A percentile compares a stretch with the other conserved stretches of the same genome.
These are phyloP conservation scores for Lypha dubia DNA, from an alignment of 2,888 invertebrate species.

Conservation along the genomic window DNA sequence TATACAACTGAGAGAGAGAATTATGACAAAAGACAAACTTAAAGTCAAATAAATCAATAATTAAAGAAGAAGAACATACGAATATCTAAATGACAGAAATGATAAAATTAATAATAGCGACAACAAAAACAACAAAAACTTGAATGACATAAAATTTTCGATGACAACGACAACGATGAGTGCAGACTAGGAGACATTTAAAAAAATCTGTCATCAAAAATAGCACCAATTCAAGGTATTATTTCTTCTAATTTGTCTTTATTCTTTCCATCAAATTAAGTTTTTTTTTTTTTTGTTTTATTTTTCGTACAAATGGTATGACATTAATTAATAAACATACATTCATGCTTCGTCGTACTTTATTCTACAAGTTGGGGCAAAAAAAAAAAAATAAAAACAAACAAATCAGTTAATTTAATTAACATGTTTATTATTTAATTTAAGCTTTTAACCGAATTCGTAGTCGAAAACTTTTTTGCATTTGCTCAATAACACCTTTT, in stretches of 20 bases:
- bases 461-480: background rate
- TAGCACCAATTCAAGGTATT: slow-evolving; percentile 27
- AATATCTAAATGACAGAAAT: slow-evolving; percentile 26
- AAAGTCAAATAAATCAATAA: slow-evolving; percentile 69
- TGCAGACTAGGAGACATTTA: background rate
- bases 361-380: background rate
- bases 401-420: background rate
- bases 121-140: slow-evolving; percentile 25
- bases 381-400: too few species aligned
- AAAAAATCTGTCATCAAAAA: slow-evolving; percentile 37
- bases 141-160: slow-evolving; percentile 49
- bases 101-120: background rate
- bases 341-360: background rate
- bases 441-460: background rate
- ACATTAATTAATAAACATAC: background rate
- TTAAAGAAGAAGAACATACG: slow-evolving; percentile 31
- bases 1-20: background rate
- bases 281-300: background rate
- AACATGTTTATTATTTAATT: background rate
- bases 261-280: background rate
- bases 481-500: background rate
- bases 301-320: slow-evolving; percentile 29
- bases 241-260: background rate
- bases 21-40: slow-evolving; percentile 33
- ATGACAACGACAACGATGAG: slow-evolving; percentile 14